These are phyloP conservation scores for Arbacia lixula DNA, from an alignment of 53 echinoderm and acorn worm species.

Conservation along the genomic window DNA sequence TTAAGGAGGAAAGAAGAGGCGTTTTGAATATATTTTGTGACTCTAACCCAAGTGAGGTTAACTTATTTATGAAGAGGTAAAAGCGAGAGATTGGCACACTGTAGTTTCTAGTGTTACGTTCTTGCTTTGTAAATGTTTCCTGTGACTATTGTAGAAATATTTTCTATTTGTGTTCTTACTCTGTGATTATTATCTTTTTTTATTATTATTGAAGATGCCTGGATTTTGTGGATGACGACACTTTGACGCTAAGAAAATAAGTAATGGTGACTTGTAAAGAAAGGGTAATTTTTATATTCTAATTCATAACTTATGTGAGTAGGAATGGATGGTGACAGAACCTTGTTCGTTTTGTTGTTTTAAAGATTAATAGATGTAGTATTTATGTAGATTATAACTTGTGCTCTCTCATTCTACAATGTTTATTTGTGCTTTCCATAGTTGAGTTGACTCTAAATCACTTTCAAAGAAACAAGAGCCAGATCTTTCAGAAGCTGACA, in stretches of 20 bases:
- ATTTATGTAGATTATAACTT: conserved; percentile 15
- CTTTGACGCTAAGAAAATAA: conserved; percentile 7
- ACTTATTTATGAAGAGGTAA: conserved; percentile 48
- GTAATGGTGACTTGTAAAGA: conserved; percentile 25
- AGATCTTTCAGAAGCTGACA: conserved; percentile 18
- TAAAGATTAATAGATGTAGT: no score
- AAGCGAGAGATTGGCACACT: conserved; percentile 40
- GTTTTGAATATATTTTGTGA: conserved; percentile 52
- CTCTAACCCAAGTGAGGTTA: conserved; percentile 37
- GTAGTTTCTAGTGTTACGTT: conserved; percentile 14
- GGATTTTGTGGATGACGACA: conserved; percentile 15
- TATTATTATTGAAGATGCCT: not conserved
- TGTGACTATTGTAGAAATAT: conserved; percentile 47
- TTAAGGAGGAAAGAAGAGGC: conserved; percentile 2
- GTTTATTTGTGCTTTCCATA: conserved; percentile 36
- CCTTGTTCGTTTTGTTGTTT: no score
- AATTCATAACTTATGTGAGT: conserved; percentile 1
- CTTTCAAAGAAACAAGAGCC: conserved; percentile 27
- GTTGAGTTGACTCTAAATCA: conserved; percentile 2
- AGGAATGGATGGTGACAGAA: conserved; percentile 3
- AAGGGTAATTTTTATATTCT: conserved; percentile 29
- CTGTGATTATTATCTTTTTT: not conserved
- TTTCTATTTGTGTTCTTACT: not conserved
- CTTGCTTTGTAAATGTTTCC: conserved; percentile 22
- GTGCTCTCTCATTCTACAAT: not conserved